Conservation (phyloP, 1,140 invertebrate genomes). For the Cyclargus thomasi region DNA sequence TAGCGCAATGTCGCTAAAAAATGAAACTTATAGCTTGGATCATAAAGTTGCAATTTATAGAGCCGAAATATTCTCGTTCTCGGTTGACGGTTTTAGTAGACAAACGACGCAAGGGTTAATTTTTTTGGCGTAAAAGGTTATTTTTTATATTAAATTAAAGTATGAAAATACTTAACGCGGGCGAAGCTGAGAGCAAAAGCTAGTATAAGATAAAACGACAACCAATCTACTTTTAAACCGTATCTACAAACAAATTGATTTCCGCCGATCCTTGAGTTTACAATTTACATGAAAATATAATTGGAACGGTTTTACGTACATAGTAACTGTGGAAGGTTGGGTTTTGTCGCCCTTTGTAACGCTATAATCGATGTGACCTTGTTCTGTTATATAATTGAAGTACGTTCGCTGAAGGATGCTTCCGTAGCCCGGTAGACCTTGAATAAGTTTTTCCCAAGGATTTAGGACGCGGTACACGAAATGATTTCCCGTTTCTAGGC, state of each 20-base stretch:
- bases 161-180: too few relatives aligned
- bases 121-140: too few relatives aligned
- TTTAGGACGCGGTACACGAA: constrained; percentile 54
- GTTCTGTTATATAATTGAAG: constrained; percentile 29
- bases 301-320: neutral
- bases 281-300: constrained; percentile 6
- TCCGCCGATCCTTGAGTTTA: neutral
- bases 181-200: too few relatives aligned
- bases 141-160: too few relatives aligned
- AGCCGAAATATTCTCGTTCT: too few relatives aligned
- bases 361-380: constrained; percentile 29
- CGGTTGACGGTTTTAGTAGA: too few relatives aligned
- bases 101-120: too few relatives aligned
- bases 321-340: neutral
- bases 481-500: constrained; percentile 45
- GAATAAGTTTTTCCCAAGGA: constrained; percentile 57
- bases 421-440: constrained; percentile 49
- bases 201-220: too few relatives aligned
- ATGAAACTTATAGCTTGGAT: too few relatives aligned
- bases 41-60: too few relatives aligned
- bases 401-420: constrained; percentile 47
- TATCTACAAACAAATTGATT: neutral
- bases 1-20: too few relatives aligned
- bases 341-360: constrained; percentile 15
- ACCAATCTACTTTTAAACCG: too few relatives aligned